Evolutionary conservation across 2,113 vertebrate species (phyloP).

Genomic region (Lophochroa leadbeateri): DNA sequence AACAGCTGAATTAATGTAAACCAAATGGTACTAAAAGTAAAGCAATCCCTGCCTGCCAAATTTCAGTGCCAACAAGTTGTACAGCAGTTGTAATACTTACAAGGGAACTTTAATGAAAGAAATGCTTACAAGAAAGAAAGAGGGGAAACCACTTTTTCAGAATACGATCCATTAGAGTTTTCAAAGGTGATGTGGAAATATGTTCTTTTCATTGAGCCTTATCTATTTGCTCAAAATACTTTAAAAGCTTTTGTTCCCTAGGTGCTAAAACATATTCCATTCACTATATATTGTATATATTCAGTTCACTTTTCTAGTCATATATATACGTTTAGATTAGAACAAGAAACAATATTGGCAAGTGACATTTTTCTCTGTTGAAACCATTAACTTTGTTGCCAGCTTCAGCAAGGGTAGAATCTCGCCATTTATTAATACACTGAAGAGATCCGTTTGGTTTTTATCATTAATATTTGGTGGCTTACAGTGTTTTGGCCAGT

Average conservation of each 20-base stretch:
- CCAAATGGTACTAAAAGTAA: neutral
- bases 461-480: neutral
- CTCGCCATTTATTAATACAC: neutral
- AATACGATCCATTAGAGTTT: neutral
- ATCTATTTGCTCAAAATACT: neutral
- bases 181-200: neutral
- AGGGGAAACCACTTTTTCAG: neutral
- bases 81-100: neutral
- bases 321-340: neutral
- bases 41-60: neutral
- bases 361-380: neutral
- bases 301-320: neutral
- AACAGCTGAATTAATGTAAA: conserved; percentile 44
- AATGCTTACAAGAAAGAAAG: neutral
- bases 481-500: neutral
- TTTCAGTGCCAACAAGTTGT: neutral
- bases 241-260: neutral
- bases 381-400: neutral
- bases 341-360: neutral
- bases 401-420: neutral
- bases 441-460: neutral
- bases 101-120: neutral
- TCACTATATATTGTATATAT: neutral
- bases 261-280: neutral
- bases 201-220: neutral